phyloP scores from a whole-genome alignment of 2,113 vertebrate species.

The Accipiter virgatus region DNA sequence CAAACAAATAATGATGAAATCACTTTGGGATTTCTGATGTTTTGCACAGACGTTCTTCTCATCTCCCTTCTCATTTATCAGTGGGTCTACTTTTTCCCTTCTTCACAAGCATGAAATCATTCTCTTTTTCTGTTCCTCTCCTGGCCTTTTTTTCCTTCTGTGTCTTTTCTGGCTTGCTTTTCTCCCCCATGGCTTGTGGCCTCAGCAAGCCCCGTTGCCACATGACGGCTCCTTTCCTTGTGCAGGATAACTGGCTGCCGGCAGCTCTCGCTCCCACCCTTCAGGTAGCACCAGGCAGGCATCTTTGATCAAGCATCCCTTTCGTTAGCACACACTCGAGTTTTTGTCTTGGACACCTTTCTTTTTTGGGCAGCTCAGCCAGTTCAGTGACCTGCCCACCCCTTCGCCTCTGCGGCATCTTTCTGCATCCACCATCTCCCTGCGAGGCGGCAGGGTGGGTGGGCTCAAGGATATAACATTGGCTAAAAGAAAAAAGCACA shows the following conservation, averaged over 20 bases:
- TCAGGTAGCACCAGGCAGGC: neutral
- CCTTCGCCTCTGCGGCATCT: neutral
- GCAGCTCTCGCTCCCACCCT: neutral
- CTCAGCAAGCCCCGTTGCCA: neutral
- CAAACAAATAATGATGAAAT: neutral
- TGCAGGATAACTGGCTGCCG: neutral
- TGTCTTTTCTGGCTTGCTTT: neutral
- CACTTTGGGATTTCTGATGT: neutral
- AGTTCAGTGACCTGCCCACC: neutral
- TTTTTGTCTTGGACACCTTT: neutral
- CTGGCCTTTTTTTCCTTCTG: neutral
- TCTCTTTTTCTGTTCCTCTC: neutral
- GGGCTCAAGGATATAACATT: neutral
- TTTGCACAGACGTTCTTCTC: neutral
- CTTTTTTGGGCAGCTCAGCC: neutral
- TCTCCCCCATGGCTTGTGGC: neutral
- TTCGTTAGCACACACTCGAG: fast-evolving
- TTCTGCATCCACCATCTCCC: neutral
- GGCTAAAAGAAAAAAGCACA: neutral
- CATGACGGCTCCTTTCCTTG: fast-evolving
- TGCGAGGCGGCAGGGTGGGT: neutral
- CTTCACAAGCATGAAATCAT: neutral
- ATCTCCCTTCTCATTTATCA: neutral
- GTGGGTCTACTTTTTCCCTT: neutral
- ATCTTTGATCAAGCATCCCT: neutral